Conservation (phyloP, 2,888 invertebrate species). For the Diarsia mendica region DNA sequence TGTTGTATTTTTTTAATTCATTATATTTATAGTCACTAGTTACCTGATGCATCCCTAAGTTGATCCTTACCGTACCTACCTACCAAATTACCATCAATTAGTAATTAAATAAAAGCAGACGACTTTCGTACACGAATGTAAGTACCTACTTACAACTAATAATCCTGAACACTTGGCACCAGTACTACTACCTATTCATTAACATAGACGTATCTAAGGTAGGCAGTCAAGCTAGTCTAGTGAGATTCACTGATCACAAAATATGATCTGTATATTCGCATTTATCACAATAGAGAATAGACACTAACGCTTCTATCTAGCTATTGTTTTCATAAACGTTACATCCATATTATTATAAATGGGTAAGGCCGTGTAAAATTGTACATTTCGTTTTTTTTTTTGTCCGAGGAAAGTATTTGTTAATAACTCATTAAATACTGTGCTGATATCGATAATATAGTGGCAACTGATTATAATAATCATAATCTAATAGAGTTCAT, state of each 20-base stretch:
- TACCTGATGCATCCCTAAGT: no score
- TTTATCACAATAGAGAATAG: conserved; percentile 59
- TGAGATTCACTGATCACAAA: conserved; percentile 16
- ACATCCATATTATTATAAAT: no score
- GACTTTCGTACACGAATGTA: conserved; percentile 2
- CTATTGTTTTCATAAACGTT: conserved; percentile 47
- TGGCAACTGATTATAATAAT: no score
- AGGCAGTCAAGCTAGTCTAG: neutral
- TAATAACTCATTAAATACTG: no score
- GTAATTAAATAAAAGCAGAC: neutral
- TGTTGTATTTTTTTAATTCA: no score
- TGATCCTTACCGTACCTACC: neutral
- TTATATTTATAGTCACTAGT: no score
- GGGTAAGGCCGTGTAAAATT: no score
- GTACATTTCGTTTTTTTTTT: no score
- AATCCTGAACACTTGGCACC: neutral
- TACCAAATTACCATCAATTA: neutral
- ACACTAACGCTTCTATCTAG: conserved; percentile 35
- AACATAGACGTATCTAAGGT: neutral
- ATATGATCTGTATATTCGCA: conserved; percentile 6
- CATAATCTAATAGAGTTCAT: no score
- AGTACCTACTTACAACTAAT: conserved; percentile 1
- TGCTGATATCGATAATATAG: no score
- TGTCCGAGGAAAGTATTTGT: no score
- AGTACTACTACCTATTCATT: no score